phyloP scores from a whole-genome alignment of 2,113 vertebrate species.

The Poicephalus meyeri region DNA sequence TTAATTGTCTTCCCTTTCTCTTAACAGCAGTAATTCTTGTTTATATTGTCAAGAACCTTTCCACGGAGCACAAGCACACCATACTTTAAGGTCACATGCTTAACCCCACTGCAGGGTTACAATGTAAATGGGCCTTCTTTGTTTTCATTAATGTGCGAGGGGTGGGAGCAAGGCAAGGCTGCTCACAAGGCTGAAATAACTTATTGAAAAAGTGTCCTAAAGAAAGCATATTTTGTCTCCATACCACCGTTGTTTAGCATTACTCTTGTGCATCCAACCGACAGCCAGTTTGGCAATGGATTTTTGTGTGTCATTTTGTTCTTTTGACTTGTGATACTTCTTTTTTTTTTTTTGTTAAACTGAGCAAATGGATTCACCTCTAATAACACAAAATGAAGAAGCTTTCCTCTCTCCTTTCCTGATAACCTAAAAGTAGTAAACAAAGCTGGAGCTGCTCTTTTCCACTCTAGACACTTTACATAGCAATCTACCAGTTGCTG shows the following conservation, averaged over 20 bases:
- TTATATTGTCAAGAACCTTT: constrained; percentile 81
- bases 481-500: neutral
- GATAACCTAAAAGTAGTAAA: neutral
- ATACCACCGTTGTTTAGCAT: constrained; percentile 70
- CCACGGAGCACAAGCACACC: constrained; percentile 74
- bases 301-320: constrained; percentile 73
- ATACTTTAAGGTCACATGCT: constrained; percentile 82
- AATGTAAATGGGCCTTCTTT: constrained; percentile 80
- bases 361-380: neutral
- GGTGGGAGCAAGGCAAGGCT: constrained; percentile 60
- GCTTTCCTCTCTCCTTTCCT: constrained; percentile 39
- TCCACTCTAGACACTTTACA: neutral
- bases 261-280: constrained; percentile 73
- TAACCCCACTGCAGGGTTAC: constrained; percentile 78
- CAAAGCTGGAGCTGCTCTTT: neutral
- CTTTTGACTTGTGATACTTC: constrained; percentile 80
- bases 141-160: constrained; percentile 78
- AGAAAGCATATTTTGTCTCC: constrained; percentile 76
- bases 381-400: neutral
- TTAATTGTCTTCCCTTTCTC: constrained; percentile 82
- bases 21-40: constrained; percentile 84
- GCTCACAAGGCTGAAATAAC: constrained; percentile 74
- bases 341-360: neutral
- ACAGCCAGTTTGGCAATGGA: constrained; percentile 69
- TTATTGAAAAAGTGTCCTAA: constrained; percentile 75